A percentile compares a stretch with the other conserved stretches of the same genome.
phyloP scores from a whole-genome alignment of 2,113 vertebrate species.

The Regulus satrapa region DNA sequence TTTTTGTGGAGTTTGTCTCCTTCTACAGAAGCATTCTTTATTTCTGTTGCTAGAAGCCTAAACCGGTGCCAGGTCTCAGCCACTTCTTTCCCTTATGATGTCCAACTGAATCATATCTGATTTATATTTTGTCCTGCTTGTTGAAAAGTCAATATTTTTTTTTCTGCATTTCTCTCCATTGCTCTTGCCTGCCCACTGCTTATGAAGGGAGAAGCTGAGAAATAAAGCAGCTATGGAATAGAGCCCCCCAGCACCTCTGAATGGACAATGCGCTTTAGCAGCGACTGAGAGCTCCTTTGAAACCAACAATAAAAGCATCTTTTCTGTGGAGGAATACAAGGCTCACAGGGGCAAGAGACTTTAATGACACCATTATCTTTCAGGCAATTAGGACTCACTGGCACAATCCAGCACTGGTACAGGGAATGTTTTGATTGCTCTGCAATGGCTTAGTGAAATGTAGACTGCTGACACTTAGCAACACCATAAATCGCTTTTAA shows the following conservation, averaged over 20 bases:
- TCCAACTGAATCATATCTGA: neutral
- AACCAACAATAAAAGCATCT: slow-evolving; percentile 42
- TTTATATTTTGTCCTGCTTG: neutral
- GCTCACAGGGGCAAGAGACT: slow-evolving; percentile 4
- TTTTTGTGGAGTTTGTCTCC: neutral
- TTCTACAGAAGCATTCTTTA: neutral
- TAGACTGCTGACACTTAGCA: neutral
- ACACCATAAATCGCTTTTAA: slow-evolving; percentile 9
- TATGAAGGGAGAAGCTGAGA: neutral
- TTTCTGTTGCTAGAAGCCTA: neutral
- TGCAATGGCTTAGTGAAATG: neutral
- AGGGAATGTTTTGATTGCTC: neutral
- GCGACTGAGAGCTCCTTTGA: slow-evolving; percentile 32
- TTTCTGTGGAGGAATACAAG: slow-evolving; percentile 2
- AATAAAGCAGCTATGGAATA: neutral
- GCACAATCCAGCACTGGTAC: neutral
- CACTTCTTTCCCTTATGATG: neutral
- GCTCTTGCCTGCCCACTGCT: neutral
- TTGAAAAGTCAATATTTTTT: neutral
- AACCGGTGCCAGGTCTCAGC: neutral
- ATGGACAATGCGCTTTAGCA: slow-evolving; percentile 20
- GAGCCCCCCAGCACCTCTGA: neutral
- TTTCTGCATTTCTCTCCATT: neutral
- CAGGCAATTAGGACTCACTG: slow-evolving; percentile 31
- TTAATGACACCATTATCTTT: slow-evolving; percentile 61